Evolutionary conservation across 2,797 vertebrate genomes (phyloP).

Genomic region (Spinus olivaceus): DNA sequence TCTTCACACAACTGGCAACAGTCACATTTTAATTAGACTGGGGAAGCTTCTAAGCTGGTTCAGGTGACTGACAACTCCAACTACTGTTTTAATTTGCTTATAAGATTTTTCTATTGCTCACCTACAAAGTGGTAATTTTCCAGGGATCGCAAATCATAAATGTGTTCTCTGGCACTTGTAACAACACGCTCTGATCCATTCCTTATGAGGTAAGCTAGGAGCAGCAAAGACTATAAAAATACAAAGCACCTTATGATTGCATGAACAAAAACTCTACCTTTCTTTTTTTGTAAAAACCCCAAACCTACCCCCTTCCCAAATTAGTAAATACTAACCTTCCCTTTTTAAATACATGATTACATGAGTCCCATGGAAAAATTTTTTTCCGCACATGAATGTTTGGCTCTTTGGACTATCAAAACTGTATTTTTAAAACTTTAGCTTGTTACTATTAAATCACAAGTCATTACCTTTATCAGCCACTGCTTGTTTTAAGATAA

Average conservation of each 20-base stretch:
- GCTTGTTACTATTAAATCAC: not conserved
- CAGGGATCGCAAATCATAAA: slow-evolving; percentile 97
- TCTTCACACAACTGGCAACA: slow-evolving; percentile 83
- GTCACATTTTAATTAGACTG: slow-evolving; percentile 86
- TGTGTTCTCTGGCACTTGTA: slow-evolving; percentile 97
- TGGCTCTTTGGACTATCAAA: not conserved
- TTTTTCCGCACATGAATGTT: not conserved
- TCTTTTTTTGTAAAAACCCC: not conserved
- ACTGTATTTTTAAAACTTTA: not conserved
- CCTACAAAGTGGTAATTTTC: slow-evolving; percentile 99
- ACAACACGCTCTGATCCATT: slow-evolving; percentile 98
- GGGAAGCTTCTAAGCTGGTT: slow-evolving; percentile 79
- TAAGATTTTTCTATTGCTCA: slow-evolving; percentile 84
- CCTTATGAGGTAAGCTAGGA: slow-evolving; percentile 95
- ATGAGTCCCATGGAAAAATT: not conserved
- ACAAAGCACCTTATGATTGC: slow-evolving; percentile 77
- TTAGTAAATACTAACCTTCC: slow-evolving; percentile 13
- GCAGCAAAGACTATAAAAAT: slow-evolving; percentile 87
- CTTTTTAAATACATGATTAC: not conserved
- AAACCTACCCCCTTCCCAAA: slow-evolving; percentile 18
- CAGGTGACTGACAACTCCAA: slow-evolving; percentile 80
- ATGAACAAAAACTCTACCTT: slow-evolving; percentile 65
- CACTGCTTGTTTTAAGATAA: not conserved
- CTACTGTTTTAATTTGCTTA: slow-evolving; percentile 86
- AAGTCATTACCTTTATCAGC: not conserved